A percentile compares a stretch with the other conserved stretches of the same genome.
phyloP scores from a whole-genome alignment of 1,140 invertebrate genomes.

The Drosophila littoralis region DNA sequence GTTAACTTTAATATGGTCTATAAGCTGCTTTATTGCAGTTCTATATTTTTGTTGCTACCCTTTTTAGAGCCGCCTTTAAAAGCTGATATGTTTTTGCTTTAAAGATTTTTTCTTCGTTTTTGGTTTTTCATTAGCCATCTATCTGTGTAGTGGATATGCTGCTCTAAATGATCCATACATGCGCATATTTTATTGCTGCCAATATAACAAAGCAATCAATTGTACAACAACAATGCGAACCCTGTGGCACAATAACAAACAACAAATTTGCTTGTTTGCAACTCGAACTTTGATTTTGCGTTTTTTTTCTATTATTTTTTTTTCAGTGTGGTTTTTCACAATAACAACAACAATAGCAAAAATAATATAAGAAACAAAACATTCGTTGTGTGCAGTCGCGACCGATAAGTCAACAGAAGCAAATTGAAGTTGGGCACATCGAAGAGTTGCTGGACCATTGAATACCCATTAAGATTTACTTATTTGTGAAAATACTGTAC shows the following conservation, averaged over 20 bases:
- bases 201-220: slow-evolving; percentile 75
- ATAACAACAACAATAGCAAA: slow-evolving; percentile 11
- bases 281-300: slow-evolving; percentile 68
- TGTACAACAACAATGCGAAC: slow-evolving; percentile 54
- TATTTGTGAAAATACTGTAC: neutral
- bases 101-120: neutral
- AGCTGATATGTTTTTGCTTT: neutral
- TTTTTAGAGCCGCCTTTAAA: slow-evolving; percentile 13
- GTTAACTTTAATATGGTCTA: slow-evolving; percentile 72
- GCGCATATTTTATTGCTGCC: slow-evolving; percentile 39
- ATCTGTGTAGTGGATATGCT: slow-evolving; percentile 13
- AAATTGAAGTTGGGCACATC: slow-evolving; percentile 8
- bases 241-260: slow-evolving; percentile 62
- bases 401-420: slow-evolving; percentile 64
- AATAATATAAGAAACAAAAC: slow-evolving; percentile 47
- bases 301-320: slow-evolving; percentile 38
- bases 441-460: neutral
- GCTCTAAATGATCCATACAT: slow-evolving; percentile 26
- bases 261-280: slow-evolving; percentile 73
- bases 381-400: slow-evolving; percentile 59
- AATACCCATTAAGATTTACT: slow-evolving; percentile 10
- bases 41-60: slow-evolving; percentile 21
- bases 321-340: slow-evolving; percentile 31
- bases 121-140: slow-evolving; percentile 30
- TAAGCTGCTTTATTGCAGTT: slow-evolving; percentile 68